Evolutionary conservation across 2,888 invertebrate species (phyloP).

Genomic region (Plebejus anna): DNA sequence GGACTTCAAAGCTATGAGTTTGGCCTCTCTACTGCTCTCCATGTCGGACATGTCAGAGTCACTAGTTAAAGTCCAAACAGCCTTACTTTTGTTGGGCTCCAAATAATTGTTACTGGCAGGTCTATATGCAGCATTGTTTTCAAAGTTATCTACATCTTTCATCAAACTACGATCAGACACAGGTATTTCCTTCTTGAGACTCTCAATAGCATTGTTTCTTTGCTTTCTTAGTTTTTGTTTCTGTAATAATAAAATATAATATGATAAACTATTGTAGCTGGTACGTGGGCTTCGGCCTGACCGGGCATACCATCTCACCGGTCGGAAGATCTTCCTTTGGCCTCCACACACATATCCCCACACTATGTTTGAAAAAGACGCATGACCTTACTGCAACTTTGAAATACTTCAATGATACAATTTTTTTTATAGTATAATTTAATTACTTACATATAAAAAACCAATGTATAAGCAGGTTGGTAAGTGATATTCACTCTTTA

Average conservation of each 20-base stretch:
- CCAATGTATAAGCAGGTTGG: no score
- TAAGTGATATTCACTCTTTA: no score
- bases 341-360: no score
- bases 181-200: slow-evolving; percentile 70
- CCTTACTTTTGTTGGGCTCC: slow-evolving; percentile 54
- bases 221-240: slow-evolving; percentile 74
- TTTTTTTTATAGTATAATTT: no score
- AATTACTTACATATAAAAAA: no score
- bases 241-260: slow-evolving; percentile 45
- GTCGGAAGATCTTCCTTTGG: no score
- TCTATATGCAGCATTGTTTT: slow-evolving; percentile 61
- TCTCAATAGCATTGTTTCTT: slow-evolving; percentile 69
- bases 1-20: slow-evolving; percentile 71
- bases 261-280: not conserved
- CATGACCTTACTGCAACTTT: not conserved
- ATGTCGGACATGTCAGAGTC: slow-evolving; percentile 85
- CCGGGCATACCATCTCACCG: no score
- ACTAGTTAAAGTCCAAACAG: slow-evolving; percentile 73
- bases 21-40: slow-evolving; percentile 76
- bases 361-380: not conserved
- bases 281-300: no score
- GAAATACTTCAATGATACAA: no score
- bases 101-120: slow-evolving; percentile 62
- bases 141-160: slow-evolving; percentile 67
- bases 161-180: slow-evolving; percentile 65